Evolutionary conservation across 1,140 invertebrate genomes (phyloP).

Genomic region (Drosophila teissieri): DNA sequence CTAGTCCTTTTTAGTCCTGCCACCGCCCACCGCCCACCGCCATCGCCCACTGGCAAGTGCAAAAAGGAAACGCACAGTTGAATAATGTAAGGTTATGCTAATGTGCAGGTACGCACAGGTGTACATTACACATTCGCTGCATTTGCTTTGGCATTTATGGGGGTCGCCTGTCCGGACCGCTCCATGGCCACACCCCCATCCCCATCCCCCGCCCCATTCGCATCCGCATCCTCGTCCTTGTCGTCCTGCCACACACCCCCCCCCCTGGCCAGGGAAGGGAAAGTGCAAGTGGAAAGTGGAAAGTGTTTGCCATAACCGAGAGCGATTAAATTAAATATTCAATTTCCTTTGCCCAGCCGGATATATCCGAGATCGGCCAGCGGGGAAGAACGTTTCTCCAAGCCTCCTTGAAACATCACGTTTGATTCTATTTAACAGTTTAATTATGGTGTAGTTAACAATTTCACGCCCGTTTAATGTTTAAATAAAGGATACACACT

Average conservation of each 20-base stretch:
- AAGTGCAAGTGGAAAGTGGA: conserved; percentile 39
- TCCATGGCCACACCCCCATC: not conserved
- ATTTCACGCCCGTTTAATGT: too few species aligned
- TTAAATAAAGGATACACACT: too few species aligned
- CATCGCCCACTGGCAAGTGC: conserved; percentile 21
- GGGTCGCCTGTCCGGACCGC: conserved; percentile 4
- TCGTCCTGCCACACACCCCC: too few species aligned
- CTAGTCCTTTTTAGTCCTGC: not conserved
- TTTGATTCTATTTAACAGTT: too few species aligned
- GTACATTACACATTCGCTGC: conserved; percentile 52
- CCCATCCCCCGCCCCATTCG: not conserved
- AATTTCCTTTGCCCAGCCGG: conserved; percentile 35
- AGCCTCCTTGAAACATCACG: not conserved
- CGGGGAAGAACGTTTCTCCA: not conserved
- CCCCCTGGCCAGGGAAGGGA: not conserved
- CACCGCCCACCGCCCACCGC: not conserved
- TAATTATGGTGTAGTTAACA: too few species aligned
- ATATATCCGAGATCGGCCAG: conserved; percentile 16
- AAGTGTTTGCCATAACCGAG: conserved; percentile 45
- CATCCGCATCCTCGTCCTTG: not conserved
- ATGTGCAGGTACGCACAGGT: conserved; percentile 24
- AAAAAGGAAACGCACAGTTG: conserved; percentile 63
- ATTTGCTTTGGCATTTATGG: conserved; percentile 37
- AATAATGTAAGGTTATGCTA: conserved; percentile 79
- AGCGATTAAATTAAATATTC: conserved; percentile 47